phyloP scores from a whole-genome alignment of 2,888 invertebrate species.

The Drosophila silvestris region DNA sequence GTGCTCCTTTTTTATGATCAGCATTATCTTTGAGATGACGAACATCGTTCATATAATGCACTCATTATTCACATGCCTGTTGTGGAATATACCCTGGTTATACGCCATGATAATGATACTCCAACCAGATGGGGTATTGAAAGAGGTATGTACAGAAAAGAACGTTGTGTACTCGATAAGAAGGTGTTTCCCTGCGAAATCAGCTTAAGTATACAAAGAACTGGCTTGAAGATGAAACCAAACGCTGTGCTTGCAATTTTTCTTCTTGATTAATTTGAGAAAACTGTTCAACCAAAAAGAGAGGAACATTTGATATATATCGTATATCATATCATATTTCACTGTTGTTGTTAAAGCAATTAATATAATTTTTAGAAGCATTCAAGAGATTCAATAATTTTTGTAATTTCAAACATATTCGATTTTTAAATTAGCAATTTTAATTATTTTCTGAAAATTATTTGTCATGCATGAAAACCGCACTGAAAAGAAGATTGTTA shows the following conservation, averaged over 20 bases:
- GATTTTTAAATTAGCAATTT: background rate
- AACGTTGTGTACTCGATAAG: background rate
- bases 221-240: background rate
- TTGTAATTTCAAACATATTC: background rate
- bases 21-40: slow-evolving; percentile 47
- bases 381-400: background rate
- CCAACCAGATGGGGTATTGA: slow-evolving; percentile 43
- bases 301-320: background rate
- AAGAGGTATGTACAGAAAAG: slow-evolving; percentile 56
- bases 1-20: slow-evolving; percentile 67
- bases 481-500: background rate
- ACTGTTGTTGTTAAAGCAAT: background rate
- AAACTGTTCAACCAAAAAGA: background rate
- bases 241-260: background rate
- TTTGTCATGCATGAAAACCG: background rate
- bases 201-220: background rate
- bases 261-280: background rate
- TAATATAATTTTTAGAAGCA: background rate
- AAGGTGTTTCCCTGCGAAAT: background rate
- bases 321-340: background rate
- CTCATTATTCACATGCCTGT: slow-evolving; percentile 9
- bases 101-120: slow-evolving; percentile 42
- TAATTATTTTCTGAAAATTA: background rate
- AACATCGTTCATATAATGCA: background rate
- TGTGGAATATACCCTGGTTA: slow-evolving; percentile 58